These are phyloP conservation scores for Syrrhaptes paradoxus DNA, from an alignment of 2,113 vertebrate species.

Conservation along the genomic window DNA sequence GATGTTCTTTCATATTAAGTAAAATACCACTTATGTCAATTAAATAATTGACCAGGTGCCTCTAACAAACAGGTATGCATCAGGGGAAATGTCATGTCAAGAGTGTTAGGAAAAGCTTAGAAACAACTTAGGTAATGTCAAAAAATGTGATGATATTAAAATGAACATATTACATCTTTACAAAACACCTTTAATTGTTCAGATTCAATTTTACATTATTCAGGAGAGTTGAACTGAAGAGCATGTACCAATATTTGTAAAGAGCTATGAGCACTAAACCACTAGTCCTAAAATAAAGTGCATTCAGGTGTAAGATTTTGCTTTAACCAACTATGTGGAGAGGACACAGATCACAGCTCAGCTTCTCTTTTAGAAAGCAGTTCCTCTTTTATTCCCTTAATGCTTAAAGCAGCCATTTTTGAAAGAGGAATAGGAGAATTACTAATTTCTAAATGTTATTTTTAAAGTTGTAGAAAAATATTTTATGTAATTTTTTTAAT, in stretches of 20 bases:
- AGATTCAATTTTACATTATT: neutral
- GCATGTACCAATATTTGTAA: neutral
- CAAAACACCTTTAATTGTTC: neutral
- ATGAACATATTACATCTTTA: neutral
- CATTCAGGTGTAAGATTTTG: neutral
- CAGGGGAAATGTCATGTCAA: slow-evolving; percentile 9
- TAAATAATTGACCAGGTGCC: slow-evolving; percentile 26
- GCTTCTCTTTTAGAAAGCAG: neutral
- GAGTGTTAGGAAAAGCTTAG: neutral
- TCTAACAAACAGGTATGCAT: neutral
- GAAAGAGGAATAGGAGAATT: neutral
- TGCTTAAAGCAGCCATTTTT: neutral
- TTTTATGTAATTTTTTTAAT: neutral
- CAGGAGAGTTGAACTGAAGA: neutral
- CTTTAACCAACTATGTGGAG: neutral
- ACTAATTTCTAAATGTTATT: slow-evolving; percentile 10
- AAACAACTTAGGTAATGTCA: neutral
- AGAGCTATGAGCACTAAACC: neutral
- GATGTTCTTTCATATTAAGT: slow-evolving; percentile 18
- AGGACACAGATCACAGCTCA: neutral
- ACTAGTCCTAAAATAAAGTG: neutral
- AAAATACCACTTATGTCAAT: neutral
- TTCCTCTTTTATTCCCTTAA: neutral
- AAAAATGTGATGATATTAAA: neutral
- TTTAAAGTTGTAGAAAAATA: slow-evolving; percentile 17